phyloP scores from a whole-genome alignment of 37 sponge, comb jelly and placozoan species.

The Cliona cf. orientalis region DNA sequence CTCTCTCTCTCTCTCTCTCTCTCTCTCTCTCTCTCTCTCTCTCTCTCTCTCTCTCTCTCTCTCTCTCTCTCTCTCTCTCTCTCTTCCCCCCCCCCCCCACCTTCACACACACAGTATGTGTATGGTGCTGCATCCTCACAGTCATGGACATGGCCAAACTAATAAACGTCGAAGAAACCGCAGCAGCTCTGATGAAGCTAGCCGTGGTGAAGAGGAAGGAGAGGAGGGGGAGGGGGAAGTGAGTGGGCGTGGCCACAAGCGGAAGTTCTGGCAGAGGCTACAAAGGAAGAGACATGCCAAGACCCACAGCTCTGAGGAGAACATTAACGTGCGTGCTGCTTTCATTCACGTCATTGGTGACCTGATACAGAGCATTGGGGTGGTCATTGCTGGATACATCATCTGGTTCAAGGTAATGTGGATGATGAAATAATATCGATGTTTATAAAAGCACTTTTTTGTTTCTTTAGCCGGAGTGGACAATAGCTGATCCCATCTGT shows the following conservation, averaged over 20 bases:
- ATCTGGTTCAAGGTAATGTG: conserved; percentile 86
- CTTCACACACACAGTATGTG: conserved; percentile 51
- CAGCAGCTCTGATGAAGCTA: neutral
- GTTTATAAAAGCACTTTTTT: neutral
- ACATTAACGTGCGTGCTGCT: conserved; percentile 94
- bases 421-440: neutral
- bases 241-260: too few species aligned
- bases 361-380: conserved; percentile 95
- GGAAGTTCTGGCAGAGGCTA: neutral
- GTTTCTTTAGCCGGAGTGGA: conserved; percentile 86
- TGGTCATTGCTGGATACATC: conserved; percentile 92
- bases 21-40: neutral
- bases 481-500: conserved; percentile 96
- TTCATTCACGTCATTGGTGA: conserved; percentile 98
- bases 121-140: conserved; percentile 75
- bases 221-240: neutral
- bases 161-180: neutral
- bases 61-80: neutral
- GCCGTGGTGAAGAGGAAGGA: neutral
- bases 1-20: neutral
- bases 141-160: conserved; percentile 57
- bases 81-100: neutral
- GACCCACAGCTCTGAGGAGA: too few species aligned
- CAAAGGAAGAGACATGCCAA: neutral
- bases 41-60: neutral